phyloP scores from a whole-genome alignment of 1,140 invertebrate species.

The Mercenaria mercenaria region DNA sequence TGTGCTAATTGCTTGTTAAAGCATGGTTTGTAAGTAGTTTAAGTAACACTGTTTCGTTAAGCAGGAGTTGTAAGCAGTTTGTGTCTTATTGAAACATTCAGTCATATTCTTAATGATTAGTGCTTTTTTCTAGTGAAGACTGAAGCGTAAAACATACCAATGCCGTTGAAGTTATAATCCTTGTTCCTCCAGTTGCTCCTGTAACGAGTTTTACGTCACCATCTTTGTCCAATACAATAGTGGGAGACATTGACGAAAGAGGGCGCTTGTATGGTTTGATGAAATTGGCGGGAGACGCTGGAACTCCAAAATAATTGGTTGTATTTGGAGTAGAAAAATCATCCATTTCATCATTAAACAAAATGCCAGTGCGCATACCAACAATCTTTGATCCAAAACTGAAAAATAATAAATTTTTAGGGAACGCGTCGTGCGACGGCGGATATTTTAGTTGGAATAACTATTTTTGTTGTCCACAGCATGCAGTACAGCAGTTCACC shows the following conservation, averaged over 20 bases:
- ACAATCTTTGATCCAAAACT: slow-evolving; percentile 87
- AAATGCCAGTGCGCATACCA: slow-evolving; percentile 93
- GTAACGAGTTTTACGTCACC: slow-evolving; percentile 91
- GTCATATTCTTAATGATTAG: too few species aligned
- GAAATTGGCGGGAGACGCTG: slow-evolving; percentile 89
- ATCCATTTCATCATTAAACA: slow-evolving; percentile 98
- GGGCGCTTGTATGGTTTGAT: slow-evolving; percentile 94
- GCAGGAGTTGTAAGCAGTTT: too few species aligned
- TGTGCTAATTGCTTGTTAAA: too few species aligned
- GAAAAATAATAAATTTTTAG: slow-evolving; percentile 30
- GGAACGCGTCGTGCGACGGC: too few species aligned
- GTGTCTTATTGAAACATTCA: too few species aligned
- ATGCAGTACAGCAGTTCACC: too few species aligned
- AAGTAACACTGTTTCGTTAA: too few species aligned
- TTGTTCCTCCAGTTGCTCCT: slow-evolving; percentile 96
- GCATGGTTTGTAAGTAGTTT: too few species aligned
- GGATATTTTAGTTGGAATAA: too few species aligned
- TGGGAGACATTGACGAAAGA: slow-evolving; percentile 96
- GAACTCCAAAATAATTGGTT: slow-evolving; percentile 91
- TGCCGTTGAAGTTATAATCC: slow-evolving; percentile 94
- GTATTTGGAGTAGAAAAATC: slow-evolving; percentile 94
- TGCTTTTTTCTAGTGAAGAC: too few species aligned
- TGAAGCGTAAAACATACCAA: slow-evolving; percentile 90
- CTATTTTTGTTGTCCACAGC: too few species aligned
- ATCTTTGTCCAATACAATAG: slow-evolving; percentile 91